Evolutionary conservation across 2,888 invertebrate species (phyloP).

Genomic region (Mallateleia sp.): DNA sequence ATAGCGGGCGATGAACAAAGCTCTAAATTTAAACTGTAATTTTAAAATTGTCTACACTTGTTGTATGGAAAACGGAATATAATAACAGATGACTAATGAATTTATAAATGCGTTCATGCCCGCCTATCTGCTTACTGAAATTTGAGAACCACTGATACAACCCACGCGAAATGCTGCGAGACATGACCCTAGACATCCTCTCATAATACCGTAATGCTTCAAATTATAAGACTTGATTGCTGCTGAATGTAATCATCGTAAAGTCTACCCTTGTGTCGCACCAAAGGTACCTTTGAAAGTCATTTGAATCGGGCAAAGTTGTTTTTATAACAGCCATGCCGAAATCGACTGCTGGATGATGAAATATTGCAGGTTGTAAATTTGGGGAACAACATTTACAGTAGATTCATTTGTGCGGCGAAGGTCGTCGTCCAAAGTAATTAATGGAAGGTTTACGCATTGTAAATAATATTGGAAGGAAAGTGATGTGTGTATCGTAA

Average conservation of each 20-base stretch:
- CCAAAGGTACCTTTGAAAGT: slow-evolving; percentile 6
- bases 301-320: slow-evolving; percentile 24
- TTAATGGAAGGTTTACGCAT: not conserved
- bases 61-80: slow-evolving; percentile 54
- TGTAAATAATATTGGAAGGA: not conserved
- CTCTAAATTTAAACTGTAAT: slow-evolving; percentile 61
- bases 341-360: not conserved
- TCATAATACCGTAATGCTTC: slow-evolving; percentile 57
- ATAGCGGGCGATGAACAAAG: no score
- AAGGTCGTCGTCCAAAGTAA: not conserved
- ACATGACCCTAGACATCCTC: slow-evolving; percentile 71
- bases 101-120: slow-evolving; percentile 57
- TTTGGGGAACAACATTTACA: not conserved
- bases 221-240: slow-evolving; percentile 72
- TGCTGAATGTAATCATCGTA: slow-evolving; percentile 48
- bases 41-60: slow-evolving; percentile 46
- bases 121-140: slow-evolving; percentile 36
- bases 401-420: not conserved
- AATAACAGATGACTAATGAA: slow-evolving; percentile 71
- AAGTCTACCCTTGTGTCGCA: slow-evolving; percentile 29
- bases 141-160: slow-evolving; percentile 64
- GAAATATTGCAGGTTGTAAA: not conserved
- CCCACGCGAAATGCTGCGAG: slow-evolving; percentile 73
- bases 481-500: no score
- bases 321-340: slow-evolving; percentile 4